Percentiles rank a stretch among this genome's conserved stretches.
Evolutionary conservation across 2,888 invertebrate genomes (phyloP).

Genomic region (Cylloceria caligata): DNA sequence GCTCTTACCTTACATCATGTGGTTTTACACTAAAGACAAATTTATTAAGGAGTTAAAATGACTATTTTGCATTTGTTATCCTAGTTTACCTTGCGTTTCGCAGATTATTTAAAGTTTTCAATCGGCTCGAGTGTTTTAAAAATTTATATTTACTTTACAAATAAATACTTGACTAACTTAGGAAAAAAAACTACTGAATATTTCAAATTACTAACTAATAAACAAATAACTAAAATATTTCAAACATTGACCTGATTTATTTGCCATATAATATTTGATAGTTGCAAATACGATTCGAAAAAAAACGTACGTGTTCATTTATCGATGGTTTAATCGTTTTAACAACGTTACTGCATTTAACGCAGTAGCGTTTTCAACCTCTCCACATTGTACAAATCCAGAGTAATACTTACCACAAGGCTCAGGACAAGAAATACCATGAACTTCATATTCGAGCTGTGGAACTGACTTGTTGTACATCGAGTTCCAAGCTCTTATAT

Average conservation of each 20-base stretch:
- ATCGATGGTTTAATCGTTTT: not conserved
- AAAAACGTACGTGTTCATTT: not conserved
- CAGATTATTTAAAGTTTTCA: too few relatives aligned
- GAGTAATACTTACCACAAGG: conserved; percentile 40
- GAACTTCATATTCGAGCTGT: conserved; percentile 45
- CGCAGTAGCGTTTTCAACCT: not conserved
- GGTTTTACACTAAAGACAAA: too few relatives aligned
- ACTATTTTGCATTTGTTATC: too few relatives aligned
- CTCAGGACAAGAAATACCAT: conserved; percentile 29
- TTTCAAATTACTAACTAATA: too few relatives aligned
- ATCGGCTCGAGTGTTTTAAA: too few relatives aligned
- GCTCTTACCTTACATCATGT: too few relatives aligned
- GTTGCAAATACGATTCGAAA: not conserved
- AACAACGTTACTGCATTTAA: too few relatives aligned
- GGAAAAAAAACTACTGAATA: too few relatives aligned
- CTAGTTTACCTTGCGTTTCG: too few relatives aligned
- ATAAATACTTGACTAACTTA: too few relatives aligned
- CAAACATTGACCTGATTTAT: not conserved
- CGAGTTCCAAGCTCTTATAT: conserved; percentile 44
- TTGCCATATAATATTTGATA: not conserved
- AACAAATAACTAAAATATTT: not conserved
- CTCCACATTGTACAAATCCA: not conserved
- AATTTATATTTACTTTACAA: too few relatives aligned
- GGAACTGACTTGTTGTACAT: conserved; percentile 13
- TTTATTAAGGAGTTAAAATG: too few relatives aligned